These are phyloP conservation scores for Onychorhynchus coronatus DNA, from an alignment of 2,113 vertebrate species.

Conservation along the genomic window DNA sequence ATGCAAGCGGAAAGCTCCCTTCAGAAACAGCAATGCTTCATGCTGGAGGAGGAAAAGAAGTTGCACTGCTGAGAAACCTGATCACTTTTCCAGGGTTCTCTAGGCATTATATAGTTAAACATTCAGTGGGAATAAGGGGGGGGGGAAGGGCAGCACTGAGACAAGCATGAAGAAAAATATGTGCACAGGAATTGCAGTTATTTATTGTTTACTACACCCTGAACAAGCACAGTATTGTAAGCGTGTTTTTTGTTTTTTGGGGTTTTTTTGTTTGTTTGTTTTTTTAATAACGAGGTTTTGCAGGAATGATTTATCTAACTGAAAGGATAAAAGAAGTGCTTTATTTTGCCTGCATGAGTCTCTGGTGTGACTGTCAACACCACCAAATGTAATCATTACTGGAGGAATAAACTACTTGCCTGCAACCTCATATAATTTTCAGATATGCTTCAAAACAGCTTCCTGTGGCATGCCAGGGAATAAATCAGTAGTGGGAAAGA, in stretches of 20 bases:
- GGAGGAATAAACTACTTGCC: neutral
- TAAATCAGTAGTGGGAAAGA: neutral
- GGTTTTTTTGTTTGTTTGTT: too few species aligned
- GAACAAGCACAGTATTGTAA: neutral
- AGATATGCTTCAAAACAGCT: neutral
- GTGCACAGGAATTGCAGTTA: neutral
- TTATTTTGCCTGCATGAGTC: neutral
- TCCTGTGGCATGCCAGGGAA: neutral
- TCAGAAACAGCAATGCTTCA: neutral
- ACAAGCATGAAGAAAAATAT: neutral
- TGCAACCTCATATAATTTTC: conserved; percentile 4
- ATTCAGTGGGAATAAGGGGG: neutral
- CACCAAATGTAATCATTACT: neutral
- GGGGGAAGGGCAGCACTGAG: neutral
- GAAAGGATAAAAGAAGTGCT: neutral
- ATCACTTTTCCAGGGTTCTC: neutral
- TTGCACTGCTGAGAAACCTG: neutral
- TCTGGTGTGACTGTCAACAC: neutral
- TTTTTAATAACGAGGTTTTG: neutral
- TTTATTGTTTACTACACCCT: neutral
- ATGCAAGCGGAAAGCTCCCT: neutral
- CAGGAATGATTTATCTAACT: neutral
- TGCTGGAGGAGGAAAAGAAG: neutral
- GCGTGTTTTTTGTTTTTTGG: too few species aligned
- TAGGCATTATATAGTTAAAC: neutral